Evolutionary conservation across 2,797 vertebrate species (phyloP), one percentile per base, ranked within the genome.

Genomic region (Amphiprion clarkii): DNA sequence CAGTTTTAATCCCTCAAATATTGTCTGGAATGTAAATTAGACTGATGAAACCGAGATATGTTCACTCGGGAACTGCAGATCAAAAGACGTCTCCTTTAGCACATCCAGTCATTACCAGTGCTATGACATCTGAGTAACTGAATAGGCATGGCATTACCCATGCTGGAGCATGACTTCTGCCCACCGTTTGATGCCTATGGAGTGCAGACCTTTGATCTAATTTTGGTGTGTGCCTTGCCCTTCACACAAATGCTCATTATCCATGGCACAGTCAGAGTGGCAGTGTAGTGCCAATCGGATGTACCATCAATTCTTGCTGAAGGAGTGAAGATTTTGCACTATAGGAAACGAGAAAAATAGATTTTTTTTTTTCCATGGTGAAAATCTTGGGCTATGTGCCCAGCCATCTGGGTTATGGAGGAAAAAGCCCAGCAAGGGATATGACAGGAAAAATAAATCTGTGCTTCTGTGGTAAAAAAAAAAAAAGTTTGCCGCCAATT

Each of bases 181-280:
- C 69, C 76, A 29, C n/a, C 6, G 78, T 88, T 83, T 91, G 80
- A 88, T 78, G 79, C 89, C 78, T 62, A 69, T 60, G 60, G 87
- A 85, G 85, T 70, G 66, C 33, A 78, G 72, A 88, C 73, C 80
- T 92, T 90, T 91, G 86, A 92, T 95, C 90, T 94, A 92, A 93
- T 90, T 93, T 89, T 89, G 90, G 89, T 65, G 42, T 65, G 62
- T 48, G 75, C 86, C 80, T 89, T 81, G 78, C 81, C 90, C 91
- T 92, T 90, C 80, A 76, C 64, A 73, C 77, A 85, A 87, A 82
- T 48, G 63, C 81, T 67, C 89, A 78, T 86, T 83, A 87, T 84
- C 82, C 3, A 3, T 39, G 2, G 68, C 67, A 53, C 76, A 82
- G 83, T 46, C 49, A 19, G 60, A 74, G 60, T 27, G 46, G 65